Evolutionary conservation across 2,113 vertebrate species (phyloP), one percentile per base, ranked within the genome.

Genomic region (Dipodomys merriami): DNA sequence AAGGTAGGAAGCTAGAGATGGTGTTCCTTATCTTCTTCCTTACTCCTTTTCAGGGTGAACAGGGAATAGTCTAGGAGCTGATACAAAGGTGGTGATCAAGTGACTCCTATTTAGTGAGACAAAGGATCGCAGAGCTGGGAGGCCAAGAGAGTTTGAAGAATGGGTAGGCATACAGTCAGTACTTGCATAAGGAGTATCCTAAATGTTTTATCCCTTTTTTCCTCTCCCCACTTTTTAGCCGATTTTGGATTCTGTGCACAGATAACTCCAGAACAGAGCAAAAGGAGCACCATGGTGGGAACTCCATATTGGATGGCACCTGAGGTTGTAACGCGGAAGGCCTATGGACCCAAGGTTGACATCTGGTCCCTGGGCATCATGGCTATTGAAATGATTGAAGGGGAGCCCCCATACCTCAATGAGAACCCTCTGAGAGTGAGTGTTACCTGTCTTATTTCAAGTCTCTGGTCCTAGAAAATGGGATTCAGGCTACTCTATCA

Each of bases 241-340:
- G 99, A 99, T 95, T 99, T 99, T 0, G 99, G 99, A 62, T 99
- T 99, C 98, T 99, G 99, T 91, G 99, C 99, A 87, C 99, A 99
- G 97, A 99, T 99, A 97, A 99, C 99, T 15, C 99, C 99, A 0
- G 99, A 99, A 97, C 99, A 99, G 97, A 99, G 99, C 91, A 99
- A 99, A 9, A 98, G 99, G 91, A 99, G 99, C 97, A 99, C 99
- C 78, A 99, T 99, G 99, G 99, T 99, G 35, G 99, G 99, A 39
- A 99, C 99, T 0, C 99, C 99, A 0, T 99, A 99, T 96, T 99
- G 99, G 99, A 99, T 99, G 99, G 99, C 99, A 0, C 99, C 99
- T 0, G 99, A 99, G 85, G 99, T 99, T 81, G 99, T 99, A 96
- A 99, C 99, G 0, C 98, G 99, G 23, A 99, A 99, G 95, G 99